These are phyloP conservation scores for Centroberyx gerrardi DNA, from an alignment of 2,797 vertebrate species.

Conservation along the genomic window DNA sequence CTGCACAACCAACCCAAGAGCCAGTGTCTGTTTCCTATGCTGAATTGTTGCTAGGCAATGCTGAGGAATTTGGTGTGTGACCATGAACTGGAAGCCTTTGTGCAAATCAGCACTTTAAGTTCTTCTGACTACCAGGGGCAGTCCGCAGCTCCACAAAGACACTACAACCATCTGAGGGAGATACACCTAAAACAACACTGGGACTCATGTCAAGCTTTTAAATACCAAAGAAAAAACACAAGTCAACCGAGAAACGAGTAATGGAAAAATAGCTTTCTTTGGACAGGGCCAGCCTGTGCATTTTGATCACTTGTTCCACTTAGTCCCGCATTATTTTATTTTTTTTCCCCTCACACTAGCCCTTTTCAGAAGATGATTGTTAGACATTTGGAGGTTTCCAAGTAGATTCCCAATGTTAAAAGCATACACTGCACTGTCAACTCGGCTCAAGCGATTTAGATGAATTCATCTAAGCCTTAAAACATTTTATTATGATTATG, in stretches of 20 bases:
- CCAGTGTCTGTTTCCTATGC: slow-evolving; percentile 64
- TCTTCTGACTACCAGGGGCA: slow-evolving; percentile 54
- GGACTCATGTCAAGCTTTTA: slow-evolving; percentile 71
- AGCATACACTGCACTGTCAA: slow-evolving; percentile 20
- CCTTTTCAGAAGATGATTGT: slow-evolving; percentile 74
- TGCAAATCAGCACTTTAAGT: slow-evolving; percentile 81
- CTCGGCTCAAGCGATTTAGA: slow-evolving; percentile 23
- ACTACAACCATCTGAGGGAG: slow-evolving; percentile 55
- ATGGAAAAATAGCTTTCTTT: slow-evolving; percentile 85
- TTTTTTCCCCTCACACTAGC: slow-evolving; percentile 55
- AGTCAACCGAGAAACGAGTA: slow-evolving; percentile 51
- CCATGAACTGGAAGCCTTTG: slow-evolving; percentile 82
- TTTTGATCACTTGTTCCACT: slow-evolving; percentile 68
- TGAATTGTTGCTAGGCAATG: slow-evolving; percentile 84
- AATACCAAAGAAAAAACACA: slow-evolving; percentile 62
- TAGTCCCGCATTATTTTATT: slow-evolving; percentile 38
- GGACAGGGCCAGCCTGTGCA: slow-evolving; percentile 89
- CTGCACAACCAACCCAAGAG: slow-evolving; percentile 64
- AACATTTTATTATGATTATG: slow-evolving; percentile 28
- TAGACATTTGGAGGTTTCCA: slow-evolving; percentile 54
- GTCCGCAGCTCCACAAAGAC: slow-evolving; percentile 65
- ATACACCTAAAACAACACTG: slow-evolving; percentile 60
- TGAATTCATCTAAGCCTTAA: slow-evolving; percentile 8
- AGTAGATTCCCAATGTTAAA: slow-evolving; percentile 57
- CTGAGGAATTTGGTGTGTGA: slow-evolving; percentile 81